phyloP scores from a whole-genome alignment of 2,888 invertebrate species.

The Scaptodrosophila latifasciaeformis region DNA sequence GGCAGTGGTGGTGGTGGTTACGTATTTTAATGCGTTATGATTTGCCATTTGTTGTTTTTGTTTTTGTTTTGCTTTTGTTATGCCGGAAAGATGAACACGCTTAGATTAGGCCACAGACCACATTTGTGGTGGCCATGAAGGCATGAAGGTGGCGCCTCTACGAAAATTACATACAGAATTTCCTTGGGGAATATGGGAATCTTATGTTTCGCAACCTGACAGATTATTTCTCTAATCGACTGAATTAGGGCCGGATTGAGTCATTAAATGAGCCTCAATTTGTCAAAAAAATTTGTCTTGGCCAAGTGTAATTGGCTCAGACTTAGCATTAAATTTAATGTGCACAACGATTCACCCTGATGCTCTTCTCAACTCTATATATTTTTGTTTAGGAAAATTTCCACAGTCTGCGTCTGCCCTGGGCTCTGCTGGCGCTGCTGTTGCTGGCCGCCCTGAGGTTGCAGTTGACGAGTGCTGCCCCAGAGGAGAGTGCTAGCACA shows the following conservation, averaged over 20 bases:
- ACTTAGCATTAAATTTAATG: too few species aligned
- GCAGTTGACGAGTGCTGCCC: slow-evolving; percentile 35
- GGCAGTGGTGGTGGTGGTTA: slow-evolving; percentile 9
- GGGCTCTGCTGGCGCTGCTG: slow-evolving; percentile 50
- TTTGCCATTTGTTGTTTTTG: too few species aligned
- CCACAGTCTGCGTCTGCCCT: slow-evolving; percentile 53
- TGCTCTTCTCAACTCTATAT: background rate
- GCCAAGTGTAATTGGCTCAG: too few species aligned
- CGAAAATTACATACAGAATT: too few species aligned
- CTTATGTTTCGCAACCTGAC: background rate
- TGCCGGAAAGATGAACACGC: slow-evolving; percentile 57
- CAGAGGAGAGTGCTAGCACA: slow-evolving; percentile 59
- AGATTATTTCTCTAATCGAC: background rate
- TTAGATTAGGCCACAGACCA: slow-evolving; percentile 31
- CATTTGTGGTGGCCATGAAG: too few species aligned
- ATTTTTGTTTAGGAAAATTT: slow-evolving; percentile 46
- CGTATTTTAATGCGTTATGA: slow-evolving; percentile 58
- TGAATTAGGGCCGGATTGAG: too few species aligned
- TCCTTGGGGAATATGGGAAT: too few species aligned
- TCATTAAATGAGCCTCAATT: too few species aligned
- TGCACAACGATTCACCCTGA: too few species aligned
- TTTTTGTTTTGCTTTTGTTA: too few species aligned
- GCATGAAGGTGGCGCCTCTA: too few species aligned
- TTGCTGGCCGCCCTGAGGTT: slow-evolving; percentile 50
- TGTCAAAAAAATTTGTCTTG: too few species aligned